These are phyloP conservation scores for Mallotus villosus DNA, from an alignment of 2,797 vertebrate genomes.

Conservation along the genomic window DNA sequence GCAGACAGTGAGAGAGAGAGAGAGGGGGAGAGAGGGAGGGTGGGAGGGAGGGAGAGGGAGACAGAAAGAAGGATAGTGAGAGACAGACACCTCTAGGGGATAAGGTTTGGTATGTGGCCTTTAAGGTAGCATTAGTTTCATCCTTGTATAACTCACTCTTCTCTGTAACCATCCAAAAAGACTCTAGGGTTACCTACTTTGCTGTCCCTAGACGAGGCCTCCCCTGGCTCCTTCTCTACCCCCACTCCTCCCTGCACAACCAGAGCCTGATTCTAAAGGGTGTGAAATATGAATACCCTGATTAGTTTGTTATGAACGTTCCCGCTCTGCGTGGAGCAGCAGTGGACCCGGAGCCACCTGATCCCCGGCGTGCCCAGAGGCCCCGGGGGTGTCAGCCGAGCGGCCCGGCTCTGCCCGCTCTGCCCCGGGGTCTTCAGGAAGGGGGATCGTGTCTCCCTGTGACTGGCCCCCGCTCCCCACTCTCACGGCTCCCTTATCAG, in stretches of 20 bases:
- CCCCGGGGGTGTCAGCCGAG: slow-evolving; percentile 42
- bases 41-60: background rate
- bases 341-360: background rate
- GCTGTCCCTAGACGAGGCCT: slow-evolving; percentile 55
- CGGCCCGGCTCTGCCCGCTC: slow-evolving; percentile 32
- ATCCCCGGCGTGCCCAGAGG: slow-evolving; percentile 32
- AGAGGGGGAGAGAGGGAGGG: background rate
- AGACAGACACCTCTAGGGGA: slow-evolving; percentile 16
- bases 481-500: slow-evolving; percentile 63
- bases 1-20: background rate
- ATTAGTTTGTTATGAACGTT: slow-evolving; percentile 44
- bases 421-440: background rate
- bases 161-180: slow-evolving; percentile 41
- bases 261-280: slow-evolving; percentile 10
- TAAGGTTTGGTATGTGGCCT: slow-evolving; percentile 31
- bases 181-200: slow-evolving; percentile 43
- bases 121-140: slow-evolving; percentile 33
- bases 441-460: slow-evolving; percentile 44
- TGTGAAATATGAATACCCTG: slow-evolving; percentile 58
- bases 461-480: slow-evolving; percentile 50
- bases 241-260: background rate
- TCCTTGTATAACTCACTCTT: slow-evolving; percentile 12
- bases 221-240: background rate
- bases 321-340: no score
- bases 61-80: background rate